These are phyloP conservation scores for Lamprotornis superbus DNA, from an alignment of 2,113 vertebrate genomes.

Conservation along the genomic window DNA sequence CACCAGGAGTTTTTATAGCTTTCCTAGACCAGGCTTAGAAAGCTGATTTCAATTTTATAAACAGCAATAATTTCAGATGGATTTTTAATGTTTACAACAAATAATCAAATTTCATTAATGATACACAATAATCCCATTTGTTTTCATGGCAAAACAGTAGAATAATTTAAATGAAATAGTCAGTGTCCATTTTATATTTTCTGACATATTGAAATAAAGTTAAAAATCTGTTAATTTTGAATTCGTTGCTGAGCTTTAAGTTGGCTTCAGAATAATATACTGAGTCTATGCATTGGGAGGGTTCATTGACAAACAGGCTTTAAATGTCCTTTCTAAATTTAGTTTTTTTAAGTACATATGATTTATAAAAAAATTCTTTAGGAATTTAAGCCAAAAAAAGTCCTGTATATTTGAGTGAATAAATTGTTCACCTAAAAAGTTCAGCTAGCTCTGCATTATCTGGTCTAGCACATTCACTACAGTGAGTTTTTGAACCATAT, in stretches of 20 bases:
- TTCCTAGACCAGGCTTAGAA: background rate
- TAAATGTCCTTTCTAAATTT: background rate
- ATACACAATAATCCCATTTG: background rate
- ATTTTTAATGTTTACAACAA: background rate
- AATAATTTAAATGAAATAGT: background rate
- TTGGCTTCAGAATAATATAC: background rate
- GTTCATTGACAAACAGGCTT: background rate
- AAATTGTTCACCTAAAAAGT: background rate
- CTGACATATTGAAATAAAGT: background rate
- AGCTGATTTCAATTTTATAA: background rate
- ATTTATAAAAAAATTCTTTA: background rate
- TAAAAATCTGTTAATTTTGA: background rate
- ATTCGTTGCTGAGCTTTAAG: background rate
- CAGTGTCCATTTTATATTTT: background rate
- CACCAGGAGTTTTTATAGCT: background rate
- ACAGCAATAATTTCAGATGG: background rate
- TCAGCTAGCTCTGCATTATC: background rate
- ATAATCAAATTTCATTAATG: background rate
- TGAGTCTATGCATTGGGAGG: background rate
- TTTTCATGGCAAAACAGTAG: background rate
- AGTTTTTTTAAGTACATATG: background rate
- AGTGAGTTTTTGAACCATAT: background rate
- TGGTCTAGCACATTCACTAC: background rate
- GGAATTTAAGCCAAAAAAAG: background rate
- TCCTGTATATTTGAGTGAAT: background rate